Evolutionary conservation across 2,113 vertebrate species (phyloP), one percentile per base, ranked within the genome.

Genomic region (Campylomormyrus tamandua): DNA sequence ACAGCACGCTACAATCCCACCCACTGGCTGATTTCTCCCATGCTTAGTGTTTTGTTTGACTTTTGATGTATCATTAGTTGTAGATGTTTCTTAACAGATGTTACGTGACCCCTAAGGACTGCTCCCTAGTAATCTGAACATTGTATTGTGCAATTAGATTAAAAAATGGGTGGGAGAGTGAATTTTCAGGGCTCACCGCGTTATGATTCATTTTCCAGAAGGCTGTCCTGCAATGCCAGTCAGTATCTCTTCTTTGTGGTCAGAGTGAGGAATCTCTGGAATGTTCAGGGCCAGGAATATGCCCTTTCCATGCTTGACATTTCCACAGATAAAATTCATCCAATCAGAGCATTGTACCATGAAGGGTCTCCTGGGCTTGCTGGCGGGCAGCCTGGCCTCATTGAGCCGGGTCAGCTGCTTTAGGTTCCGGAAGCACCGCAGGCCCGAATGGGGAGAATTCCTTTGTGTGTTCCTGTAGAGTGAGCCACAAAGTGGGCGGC

Each of bases 221-320:
- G 19, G 87, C 49, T 89, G 0, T 89, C 83, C 46, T 35, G 85
- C 10, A 56, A 35, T 35, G 35, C 13, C 53, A 84, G 62, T 9
- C 10, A 87, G 24, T 10, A 74, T 17, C 35, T 88, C 39, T 62
- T 27, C 24, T 83, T 49, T 88, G 49, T 74, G 35, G 62, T 83
- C 90, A 27, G 17, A 5, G 46, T 86, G 88, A 94, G 89, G 93
- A 95, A 93, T 95, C 21, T 74, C 27, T 85, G 92, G 93, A 90
- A 94, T 95, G 91, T 70, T 52, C 90, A 39, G 13, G 8, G 89
- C 58, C 46, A 88, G 19, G 89, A n/a, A 83, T 62, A 15, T 89
- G 85, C 90, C 5, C 31, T 62, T 58, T 27, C 27, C 27, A 15
- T 13, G 21, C 15, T 46, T 1, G 58, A 62, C 21, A 35, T 77